Evolutionary conservation across 2,888 invertebrate genomes (phyloP), one percentile per base, ranked within the genome.

Genomic region (Orthonevra nobilis): DNA sequence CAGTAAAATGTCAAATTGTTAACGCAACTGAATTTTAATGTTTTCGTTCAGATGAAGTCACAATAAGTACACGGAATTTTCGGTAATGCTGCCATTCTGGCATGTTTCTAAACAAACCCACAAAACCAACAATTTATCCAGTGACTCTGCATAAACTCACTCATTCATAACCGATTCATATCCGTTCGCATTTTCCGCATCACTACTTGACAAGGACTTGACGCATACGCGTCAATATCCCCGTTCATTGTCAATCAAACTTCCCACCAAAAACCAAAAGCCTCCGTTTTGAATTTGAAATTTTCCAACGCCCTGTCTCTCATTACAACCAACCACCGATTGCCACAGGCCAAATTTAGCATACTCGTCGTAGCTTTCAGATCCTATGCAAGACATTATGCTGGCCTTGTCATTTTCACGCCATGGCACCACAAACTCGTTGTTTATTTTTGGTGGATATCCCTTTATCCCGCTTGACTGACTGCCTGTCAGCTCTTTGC

Each of bases 401-500:
- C 40, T 58, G 58, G 58, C 34, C 36, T 34, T 66, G 70, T 60
- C 61, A 52, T 46, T 72, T 69, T 69, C 38, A 60, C 58, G 20
- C 58, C 58, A 58, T 42, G 34, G 58, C 58, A 40, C 46, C 44
- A 40, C 40, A 66, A 66, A 23, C 54, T n/a, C n/a, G n/a, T n/a
- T n/a, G 52, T 34, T 60, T 56, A 58, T 77, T 70, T 60, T 30
- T 48, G 32, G 26, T 46, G 30, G 28, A 60, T 54, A 72, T 70
- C 52, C 64, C 56, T 70, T 77, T 77, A 72, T 77, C 58, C 64
- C 64, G 60, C 64, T 66, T 77, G 64, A 77, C 58, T 66, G 72
- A 66, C 46, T 64, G 10, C 60, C 28, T 60, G 60, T 38, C 60
- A 73, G 44, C 5, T 19, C n/a, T n/a, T n/a, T n/a, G 15, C 30